Percentiles rank a stretch among this genome's conserved stretches.
phyloP scores from a whole-genome alignment of 2,888 invertebrate species.

The Spisula subtruncata region DNA sequence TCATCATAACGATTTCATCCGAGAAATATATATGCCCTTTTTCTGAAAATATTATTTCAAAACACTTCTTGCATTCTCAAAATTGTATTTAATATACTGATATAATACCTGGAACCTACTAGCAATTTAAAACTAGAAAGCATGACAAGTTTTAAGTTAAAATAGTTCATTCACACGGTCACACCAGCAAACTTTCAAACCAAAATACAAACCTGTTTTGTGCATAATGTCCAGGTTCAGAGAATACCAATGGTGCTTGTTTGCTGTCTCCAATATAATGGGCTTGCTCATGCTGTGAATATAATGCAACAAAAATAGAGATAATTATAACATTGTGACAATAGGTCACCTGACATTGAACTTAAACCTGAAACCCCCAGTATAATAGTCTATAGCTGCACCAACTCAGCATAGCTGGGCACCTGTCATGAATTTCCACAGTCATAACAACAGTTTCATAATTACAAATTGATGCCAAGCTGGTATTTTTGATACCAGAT shows the following conservation, averaged over 20 bases:
- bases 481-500: no score
- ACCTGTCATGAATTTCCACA: no score
- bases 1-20: background rate
- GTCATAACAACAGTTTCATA: no score
- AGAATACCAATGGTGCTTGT: constrained; percentile 64
- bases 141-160: background rate
- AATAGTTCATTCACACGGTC: background rate
- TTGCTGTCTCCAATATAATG: constrained; percentile 16
- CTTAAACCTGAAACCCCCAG: no score
- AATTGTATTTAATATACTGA: background rate
- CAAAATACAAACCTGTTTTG: constrained; percentile 71
- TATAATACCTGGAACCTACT: background rate
- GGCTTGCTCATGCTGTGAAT: no score
- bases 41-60: background rate
- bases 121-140: background rate
- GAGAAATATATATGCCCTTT: background rate
- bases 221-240: constrained; percentile 76
- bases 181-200: constrained; percentile 14
- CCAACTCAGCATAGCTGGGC: no score
- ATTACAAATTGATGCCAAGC: no score
- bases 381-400: no score
- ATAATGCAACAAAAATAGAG: no score
- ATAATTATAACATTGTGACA: no score
- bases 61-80: constrained; percentile 18
- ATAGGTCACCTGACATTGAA: no score